Percentiles rank a stretch among this genome's conserved stretches.
phyloP scores from a whole-genome alignment of 2,113 vertebrate genomes.

The Ellobius talpinus region DNA sequence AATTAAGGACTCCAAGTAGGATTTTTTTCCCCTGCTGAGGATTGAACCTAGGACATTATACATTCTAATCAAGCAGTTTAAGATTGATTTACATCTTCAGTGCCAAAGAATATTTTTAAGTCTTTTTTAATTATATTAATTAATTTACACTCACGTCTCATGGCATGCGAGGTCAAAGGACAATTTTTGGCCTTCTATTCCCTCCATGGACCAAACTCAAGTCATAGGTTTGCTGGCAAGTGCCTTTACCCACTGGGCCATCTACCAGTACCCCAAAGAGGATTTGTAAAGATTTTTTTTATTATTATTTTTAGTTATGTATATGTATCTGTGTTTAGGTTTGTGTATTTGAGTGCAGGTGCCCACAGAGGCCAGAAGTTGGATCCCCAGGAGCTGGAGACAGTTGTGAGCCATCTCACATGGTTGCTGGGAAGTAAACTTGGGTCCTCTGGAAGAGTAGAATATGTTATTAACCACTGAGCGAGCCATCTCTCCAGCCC shows the following conservation, averaged over 20 bases:
- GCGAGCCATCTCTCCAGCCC: not conserved
- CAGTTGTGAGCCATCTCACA: no score
- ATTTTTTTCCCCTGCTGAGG: not conserved
- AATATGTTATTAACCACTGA: not conserved
- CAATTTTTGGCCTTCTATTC: not conserved
- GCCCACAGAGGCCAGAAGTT: not conserved
- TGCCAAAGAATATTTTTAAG: not conserved
- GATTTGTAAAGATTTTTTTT: not conserved
- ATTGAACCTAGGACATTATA: not conserved
- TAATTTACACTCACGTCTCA: not conserved
- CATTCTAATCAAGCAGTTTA: not conserved
- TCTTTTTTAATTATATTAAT: not conserved
- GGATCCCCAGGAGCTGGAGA: not conserved
- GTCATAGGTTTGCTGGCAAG: not conserved
- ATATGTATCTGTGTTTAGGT: not conserved
- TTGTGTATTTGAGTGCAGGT: not conserved
- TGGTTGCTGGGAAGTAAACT: not conserved
- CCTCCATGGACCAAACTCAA: not conserved
- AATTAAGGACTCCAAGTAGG: not conserved
- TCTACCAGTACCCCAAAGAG: not conserved
- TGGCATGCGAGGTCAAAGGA: not conserved
- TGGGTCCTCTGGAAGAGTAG: not conserved
- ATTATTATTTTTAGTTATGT: not conserved
- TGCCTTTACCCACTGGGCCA: not conserved
- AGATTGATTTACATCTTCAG: not conserved